Base-by-base conservation (phyloP, 2,113 vertebrate species). In the Motacilla tschutschensis region DNA sequence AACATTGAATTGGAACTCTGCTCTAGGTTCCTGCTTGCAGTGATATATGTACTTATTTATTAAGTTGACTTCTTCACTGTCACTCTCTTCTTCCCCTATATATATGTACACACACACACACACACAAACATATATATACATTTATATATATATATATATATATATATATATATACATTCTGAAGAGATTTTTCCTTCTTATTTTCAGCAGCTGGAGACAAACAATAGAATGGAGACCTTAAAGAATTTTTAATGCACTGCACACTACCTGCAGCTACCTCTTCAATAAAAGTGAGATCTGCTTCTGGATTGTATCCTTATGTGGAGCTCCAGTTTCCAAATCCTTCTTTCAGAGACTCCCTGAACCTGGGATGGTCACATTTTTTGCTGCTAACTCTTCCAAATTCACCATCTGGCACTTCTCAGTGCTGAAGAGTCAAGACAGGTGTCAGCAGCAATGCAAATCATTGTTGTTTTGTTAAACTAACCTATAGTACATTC, bases 331-430 rank as follows among this genome's bases (percentile, higher is more conserved):
- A 95, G 73, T 93, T 96, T 95, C 94, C 93, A 97, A 96, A 96
- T 93, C 86, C 87, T 90, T 89, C 90, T 95, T 95, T 88, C 91
- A 95, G 93, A 97, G 89, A 81, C 91, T 96, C 80, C 43, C 73
- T 83, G 91, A 95, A 95, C 90, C 79, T 89, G 83, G 84, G 92
- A 96, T 91, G 90, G 89, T 94, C 48, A n/a, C 60, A 69, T 96
- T 95, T 96, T 94, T 95, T 95, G 57, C 93, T 95, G 78, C 92
- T 95, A 93, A 91, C 89, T 60, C 78, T 94, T 97, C 96, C 96
- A 97, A 93, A 87, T 96, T 96, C 66, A 20, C 95, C 95, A 96
- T 97, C 96, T 97, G 96, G 96, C 95, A 95, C 94, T 95, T 96
- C 93, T 97, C 95, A 96, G 76, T 59, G 36, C 69, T 93, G 94